Conservation (phyloP, 2,113 vertebrate species). For the Crotalus tigris region DNA sequence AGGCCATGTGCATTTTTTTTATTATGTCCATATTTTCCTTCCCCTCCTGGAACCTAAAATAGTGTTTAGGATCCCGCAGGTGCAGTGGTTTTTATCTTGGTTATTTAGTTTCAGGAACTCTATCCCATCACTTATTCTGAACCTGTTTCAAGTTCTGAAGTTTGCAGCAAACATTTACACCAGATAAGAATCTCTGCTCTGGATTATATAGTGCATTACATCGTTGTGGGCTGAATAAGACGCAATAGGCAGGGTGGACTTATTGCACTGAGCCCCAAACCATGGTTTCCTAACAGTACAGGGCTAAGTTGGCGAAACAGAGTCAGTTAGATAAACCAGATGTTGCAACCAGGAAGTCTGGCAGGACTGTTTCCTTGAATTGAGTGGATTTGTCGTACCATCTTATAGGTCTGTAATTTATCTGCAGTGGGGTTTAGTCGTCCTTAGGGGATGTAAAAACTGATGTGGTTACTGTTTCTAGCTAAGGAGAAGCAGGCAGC, state of each 20-base stretch:
- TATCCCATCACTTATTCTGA: background rate
- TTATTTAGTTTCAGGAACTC: background rate
- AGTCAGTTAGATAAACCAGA: background rate
- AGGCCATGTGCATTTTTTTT: background rate
- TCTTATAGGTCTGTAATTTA: background rate
- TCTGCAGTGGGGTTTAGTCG: background rate
- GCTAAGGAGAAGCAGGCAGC: background rate
- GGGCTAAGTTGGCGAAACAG: background rate
- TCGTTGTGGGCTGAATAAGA: background rate
- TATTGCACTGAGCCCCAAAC: background rate
- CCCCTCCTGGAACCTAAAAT: background rate
- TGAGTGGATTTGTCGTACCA: background rate
- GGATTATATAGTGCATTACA: background rate
- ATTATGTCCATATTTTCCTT: background rate
- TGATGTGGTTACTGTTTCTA: constrained; percentile 9
- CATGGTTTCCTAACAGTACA: background rate
- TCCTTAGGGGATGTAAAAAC: constrained; percentile 1
- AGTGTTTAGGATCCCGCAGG: background rate
- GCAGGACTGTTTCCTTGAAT: background rate
- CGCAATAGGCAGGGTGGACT: background rate
- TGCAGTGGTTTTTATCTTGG: background rate
- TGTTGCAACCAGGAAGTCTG: background rate
- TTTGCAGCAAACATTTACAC: background rate
- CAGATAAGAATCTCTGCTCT: background rate
- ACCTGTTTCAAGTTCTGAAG: background rate